These are phyloP conservation scores for Acanthurus lineatus DNA, from an alignment of 2,797 vertebrate genomes.

Conservation along the genomic window DNA sequence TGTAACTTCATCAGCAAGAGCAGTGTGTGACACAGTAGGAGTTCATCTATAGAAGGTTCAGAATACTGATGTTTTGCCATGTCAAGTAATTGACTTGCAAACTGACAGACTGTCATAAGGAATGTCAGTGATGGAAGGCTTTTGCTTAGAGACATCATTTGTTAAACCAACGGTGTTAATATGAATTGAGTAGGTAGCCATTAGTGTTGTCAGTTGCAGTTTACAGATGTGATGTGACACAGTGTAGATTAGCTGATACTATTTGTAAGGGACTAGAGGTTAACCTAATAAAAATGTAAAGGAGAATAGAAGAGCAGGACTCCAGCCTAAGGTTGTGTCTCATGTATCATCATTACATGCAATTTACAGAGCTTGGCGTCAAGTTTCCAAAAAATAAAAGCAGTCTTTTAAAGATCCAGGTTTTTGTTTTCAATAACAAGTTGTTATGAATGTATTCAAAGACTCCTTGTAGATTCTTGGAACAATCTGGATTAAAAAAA, in stretches of 20 bases:
- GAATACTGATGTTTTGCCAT: conserved; percentile 50
- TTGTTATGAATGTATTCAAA: not conserved
- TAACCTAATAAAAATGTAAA: conserved; percentile 19
- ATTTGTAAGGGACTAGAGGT: conserved; percentile 32
- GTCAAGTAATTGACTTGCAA: conserved; percentile 63
- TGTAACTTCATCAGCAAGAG: conserved; percentile 17
- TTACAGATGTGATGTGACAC: conserved; percentile 27
- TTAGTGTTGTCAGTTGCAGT: conserved; percentile 60
- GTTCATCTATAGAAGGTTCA: conserved; percentile 48
- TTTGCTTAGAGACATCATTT: conserved; percentile 58
- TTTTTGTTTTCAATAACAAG: not conserved
- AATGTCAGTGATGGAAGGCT: conserved; percentile 59
- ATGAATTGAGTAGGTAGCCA: conserved; percentile 61
- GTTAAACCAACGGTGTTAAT: conserved; percentile 59
- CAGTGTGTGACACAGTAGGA: conserved; percentile 52
- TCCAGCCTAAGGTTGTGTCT: not conserved
- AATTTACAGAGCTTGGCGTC: not conserved
- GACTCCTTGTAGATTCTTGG: not conserved
- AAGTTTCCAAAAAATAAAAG: not conserved
- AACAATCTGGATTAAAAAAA: not conserved
- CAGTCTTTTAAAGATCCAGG: not conserved
- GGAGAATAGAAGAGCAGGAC: not conserved
- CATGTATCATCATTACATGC: not conserved
- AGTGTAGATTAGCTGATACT: conserved; percentile 31
- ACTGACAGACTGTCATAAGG: conserved; percentile 73